phyloP scores from a whole-genome alignment of 2,797 vertebrate genomes.

The Miichthys miiuy region DNA sequence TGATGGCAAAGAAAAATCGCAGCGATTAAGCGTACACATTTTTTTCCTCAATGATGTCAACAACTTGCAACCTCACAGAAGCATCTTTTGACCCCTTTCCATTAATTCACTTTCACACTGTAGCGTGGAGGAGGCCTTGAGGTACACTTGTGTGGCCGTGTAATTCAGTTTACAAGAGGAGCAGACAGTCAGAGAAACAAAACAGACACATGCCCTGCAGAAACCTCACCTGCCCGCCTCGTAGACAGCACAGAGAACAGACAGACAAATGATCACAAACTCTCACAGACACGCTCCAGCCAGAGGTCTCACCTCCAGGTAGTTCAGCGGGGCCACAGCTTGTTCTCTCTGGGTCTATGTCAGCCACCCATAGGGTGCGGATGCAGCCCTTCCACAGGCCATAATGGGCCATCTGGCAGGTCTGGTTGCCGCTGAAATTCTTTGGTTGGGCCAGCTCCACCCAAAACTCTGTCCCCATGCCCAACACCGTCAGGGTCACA shows the following conservation, averaged over 20 bases:
- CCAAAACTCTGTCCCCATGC: slow-evolving; percentile 95
- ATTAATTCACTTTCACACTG: slow-evolving; percentile 23
- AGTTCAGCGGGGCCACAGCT: slow-evolving; percentile 91
- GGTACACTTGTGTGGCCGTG: slow-evolving; percentile 27
- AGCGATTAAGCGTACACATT: slow-evolving; percentile 4
- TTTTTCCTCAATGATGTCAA: slow-evolving; percentile 34
- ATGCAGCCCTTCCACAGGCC: slow-evolving; percentile 93
- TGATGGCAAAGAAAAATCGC: slow-evolving; percentile 29
- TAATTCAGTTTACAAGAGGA: slow-evolving; percentile 32
- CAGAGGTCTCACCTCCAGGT: slow-evolving; percentile 88
- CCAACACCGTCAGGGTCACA: slow-evolving; percentile 89
- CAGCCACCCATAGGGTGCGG: slow-evolving; percentile 89
- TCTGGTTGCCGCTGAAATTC: slow-evolving; percentile 85
- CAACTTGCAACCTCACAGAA: slow-evolving; percentile 12
- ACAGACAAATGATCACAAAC: slow-evolving; percentile 45
- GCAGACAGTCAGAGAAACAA: slow-evolving; percentile 44
- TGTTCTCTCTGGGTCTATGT: slow-evolving; percentile 87
- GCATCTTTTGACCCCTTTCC: slow-evolving; percentile 30
- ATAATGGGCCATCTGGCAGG: slow-evolving; percentile 90
- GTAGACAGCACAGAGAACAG: slow-evolving; percentile 24
- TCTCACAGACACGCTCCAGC: slow-evolving; percentile 16
- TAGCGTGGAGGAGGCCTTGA: slow-evolving; percentile 16
- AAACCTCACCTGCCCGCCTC: slow-evolving; percentile 50
- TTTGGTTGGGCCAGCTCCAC: slow-evolving; percentile 91
- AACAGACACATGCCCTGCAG: slow-evolving; percentile 49